phyloP scores from a whole-genome alignment of 2,888 invertebrate genomes.

The Dermolepida albohirtum region DNA sequence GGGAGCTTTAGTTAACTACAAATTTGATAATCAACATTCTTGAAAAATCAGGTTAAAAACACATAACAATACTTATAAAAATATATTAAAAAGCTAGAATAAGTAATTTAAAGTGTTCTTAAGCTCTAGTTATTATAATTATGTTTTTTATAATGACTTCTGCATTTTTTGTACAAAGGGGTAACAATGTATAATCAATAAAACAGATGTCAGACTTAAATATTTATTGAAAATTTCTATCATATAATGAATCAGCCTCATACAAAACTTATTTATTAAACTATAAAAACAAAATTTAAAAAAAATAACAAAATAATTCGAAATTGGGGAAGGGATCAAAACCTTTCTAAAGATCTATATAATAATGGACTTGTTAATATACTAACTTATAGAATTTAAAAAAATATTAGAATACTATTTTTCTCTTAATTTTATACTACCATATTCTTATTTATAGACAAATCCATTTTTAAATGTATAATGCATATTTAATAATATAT shows the following conservation, averaged over 20 bases:
- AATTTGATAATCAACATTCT: no score
- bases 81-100: no score
- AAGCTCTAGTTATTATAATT: no score
- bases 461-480: slow-evolving; percentile 20
- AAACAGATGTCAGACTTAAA: slow-evolving; percentile 7
- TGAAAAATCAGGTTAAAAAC: no score
- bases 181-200: not conserved
- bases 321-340: slow-evolving; percentile 4
- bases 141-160: no score
- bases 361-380: slow-evolving; percentile 10
- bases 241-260: slow-evolving; percentile 38
- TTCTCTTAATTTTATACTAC: not conserved
- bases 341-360: slow-evolving; percentile 11
- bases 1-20: no score
- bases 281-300: slow-evolving; percentile 18
- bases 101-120: no score
- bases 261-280: slow-evolving; percentile 19
- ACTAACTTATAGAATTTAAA: not conserved
- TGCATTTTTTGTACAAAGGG: no score
- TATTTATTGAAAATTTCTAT: slow-evolving; percentile 32
- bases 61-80: no score
- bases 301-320: slow-evolving; percentile 8
- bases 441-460: slow-evolving; percentile 13
- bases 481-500: slow-evolving; percentile 12
- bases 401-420: slow-evolving; percentile 18